Conservation (phyloP, 1,140 invertebrate species). For the Arctopsyche grandis region DNA sequence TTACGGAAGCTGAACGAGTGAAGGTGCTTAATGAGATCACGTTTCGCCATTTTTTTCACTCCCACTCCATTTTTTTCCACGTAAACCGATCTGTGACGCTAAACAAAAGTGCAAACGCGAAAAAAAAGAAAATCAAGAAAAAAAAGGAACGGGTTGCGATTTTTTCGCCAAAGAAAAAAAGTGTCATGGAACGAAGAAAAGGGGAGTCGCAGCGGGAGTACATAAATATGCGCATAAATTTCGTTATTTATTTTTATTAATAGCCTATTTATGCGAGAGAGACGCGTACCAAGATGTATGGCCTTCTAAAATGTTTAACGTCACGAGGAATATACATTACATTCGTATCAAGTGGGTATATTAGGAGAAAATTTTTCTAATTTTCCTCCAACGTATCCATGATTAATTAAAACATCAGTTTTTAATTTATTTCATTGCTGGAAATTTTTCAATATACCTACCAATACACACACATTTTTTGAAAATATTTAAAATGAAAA, state of each 20-base stretch:
- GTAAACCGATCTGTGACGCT: neutral
- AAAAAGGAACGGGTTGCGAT: neutral
- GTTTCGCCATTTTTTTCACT: conserved; percentile 33
- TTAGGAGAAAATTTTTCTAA: neutral
- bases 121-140: neutral
- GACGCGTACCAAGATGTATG: conserved; percentile 17
- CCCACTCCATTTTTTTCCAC: neutral
- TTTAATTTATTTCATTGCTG: too few species aligned
- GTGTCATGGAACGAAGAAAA: neutral
- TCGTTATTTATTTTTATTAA: conserved; percentile 22
- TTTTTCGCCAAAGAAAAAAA: neutral
- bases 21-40: conserved; percentile 37
- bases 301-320: conserved; percentile 2
- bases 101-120: neutral
- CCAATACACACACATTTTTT: too few species aligned
- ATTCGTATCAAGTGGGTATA: too few species aligned
- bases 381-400: too few species aligned
- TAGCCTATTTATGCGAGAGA: conserved; percentile 9
- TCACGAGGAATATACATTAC: neutral
- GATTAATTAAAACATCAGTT: too few species aligned
- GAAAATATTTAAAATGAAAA: too few species aligned
- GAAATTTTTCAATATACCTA: too few species aligned
- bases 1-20: conserved; percentile 17
- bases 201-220: neutral
- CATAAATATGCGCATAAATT: conserved; percentile 20